Base-by-base conservation (phyloP, 2,888 invertebrate species). In the Ferdinandea cuprea region DNA sequence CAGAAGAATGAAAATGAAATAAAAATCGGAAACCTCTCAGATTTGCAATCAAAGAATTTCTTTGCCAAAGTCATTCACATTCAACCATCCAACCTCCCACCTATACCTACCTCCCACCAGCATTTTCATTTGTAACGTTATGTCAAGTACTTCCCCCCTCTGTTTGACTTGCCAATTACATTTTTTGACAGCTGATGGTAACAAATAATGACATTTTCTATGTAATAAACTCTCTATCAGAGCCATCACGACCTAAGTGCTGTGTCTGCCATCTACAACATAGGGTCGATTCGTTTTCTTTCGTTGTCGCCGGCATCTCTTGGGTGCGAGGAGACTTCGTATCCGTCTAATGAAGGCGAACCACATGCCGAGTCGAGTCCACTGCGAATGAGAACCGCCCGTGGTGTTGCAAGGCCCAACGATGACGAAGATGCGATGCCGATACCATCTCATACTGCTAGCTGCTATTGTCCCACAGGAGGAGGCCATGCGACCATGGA, bases 181-280 rank as follows among this genome's bases (percentile, higher is more conserved):
- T 69, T 88, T 91, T 92, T 90, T 92, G 92, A 92, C 92, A 92
- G 92, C 91, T 92, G 91, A 92, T 91, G 92, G 92, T 92, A 91
- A 90, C 91, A 92, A 92, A 92, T 92, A 92, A 92, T 92, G 91
- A 91, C 92, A 86, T 78, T 80, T 77, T 59, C 63, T 59, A 66
- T 76, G 68, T 71, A 80, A 84, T 84, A 77, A 76, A 76, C 84
- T 77, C 79, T 74, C 54, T 52, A 54, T 69, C 69, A 65, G 68
- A 68, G 69, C 25, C 32, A 28, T 32, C 44, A 30, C 21, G n/a
- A 59, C 28, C 40, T 44, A 65, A 76, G 59, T 59, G 37, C 65
- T 69, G 35, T 61, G 48, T 73, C 50, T 65, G 71, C 40, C 37
- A 81, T 17, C 44, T 35, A 32, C 48, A n/a, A n/a, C n/a, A n/a